Percentiles rank a stretch among this genome's conserved stretches.
phyloP scores from a whole-genome alignment of 2,888 invertebrate genomes.

The Ferrisia virgata region DNA sequence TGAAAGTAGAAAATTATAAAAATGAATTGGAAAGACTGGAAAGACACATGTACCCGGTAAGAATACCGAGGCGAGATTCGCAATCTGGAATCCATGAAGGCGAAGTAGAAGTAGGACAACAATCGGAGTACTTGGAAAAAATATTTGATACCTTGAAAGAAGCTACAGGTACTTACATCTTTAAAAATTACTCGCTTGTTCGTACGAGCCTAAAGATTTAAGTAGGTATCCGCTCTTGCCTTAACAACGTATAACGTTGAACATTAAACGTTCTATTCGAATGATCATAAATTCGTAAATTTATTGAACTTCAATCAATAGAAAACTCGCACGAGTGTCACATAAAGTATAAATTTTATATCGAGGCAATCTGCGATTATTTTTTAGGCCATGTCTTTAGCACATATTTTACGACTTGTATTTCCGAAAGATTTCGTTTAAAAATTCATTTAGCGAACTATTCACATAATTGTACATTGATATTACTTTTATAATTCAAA shows the following conservation, averaged over 20 bases:
- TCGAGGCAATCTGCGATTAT: conserved; percentile 1
- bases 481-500: not conserved
- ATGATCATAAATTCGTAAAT: conserved; percentile 1
- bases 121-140: conserved; percentile 56
- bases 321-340: conserved; percentile 5
- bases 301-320: conserved; percentile 7
- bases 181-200: not conserved
- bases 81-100: conserved; percentile 52
- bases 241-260: not conserved
- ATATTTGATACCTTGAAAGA: conserved; percentile 72
- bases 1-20: conserved; percentile 67
- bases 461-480: not conserved
- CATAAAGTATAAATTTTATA: not conserved
- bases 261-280: not conserved
- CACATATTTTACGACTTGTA: not conserved
- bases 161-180: conserved; percentile 61
- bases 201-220: not conserved
- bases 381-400: conserved; percentile 5
- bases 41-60: conserved; percentile 66
- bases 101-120: conserved; percentile 51
- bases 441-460: not conserved
- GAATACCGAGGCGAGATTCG: conserved; percentile 19
- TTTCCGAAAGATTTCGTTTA: not conserved
- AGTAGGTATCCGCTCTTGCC: not conserved
- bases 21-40: conserved; percentile 73